Conservation (phyloP, 2,113 vertebrate species). For the Nerophis ophidion region DNA sequence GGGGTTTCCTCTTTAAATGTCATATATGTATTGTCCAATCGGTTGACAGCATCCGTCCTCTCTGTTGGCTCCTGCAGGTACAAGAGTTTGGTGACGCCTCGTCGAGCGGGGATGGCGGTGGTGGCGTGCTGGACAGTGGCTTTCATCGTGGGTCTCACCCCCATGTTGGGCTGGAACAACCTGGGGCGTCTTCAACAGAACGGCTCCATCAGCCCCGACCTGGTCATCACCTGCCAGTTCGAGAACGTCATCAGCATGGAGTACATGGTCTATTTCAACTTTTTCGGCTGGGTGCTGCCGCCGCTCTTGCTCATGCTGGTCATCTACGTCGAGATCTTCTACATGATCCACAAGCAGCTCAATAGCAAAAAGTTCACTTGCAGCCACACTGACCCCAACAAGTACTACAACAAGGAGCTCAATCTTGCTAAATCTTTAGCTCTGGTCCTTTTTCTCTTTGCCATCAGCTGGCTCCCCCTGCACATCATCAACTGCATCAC, state of each 20-base stretch:
- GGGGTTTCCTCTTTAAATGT: too few species aligned
- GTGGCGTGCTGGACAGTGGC: constrained; percentile 86
- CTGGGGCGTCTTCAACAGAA: constrained; percentile 66
- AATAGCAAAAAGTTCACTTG: constrained; percentile 87
- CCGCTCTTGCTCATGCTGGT: constrained; percentile 88
- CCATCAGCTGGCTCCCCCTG: constrained; percentile 91
- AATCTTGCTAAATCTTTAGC: constrained; percentile 94
- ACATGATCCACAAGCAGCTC: constrained; percentile 94
- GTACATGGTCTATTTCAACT: constrained; percentile 99
- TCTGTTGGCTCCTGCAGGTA: constrained; percentile 72
- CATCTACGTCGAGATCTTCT: constrained; percentile 95
- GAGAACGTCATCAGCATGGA: constrained; percentile 98
- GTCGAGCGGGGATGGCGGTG: constrained; percentile 80
- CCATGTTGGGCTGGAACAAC: constrained; percentile 97
- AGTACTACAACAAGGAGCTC: constrained; percentile 94
- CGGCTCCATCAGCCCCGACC: constrained; percentile 64
- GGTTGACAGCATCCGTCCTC: constrained; percentile 25
- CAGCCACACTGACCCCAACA: constrained; percentile 81
- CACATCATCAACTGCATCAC: constrained; percentile 92
- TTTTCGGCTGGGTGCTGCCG: constrained; percentile 93
- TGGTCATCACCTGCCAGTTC: constrained; percentile 84
- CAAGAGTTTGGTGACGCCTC: constrained; percentile 83
- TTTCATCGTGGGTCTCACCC: constrained; percentile 86
- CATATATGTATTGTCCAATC: neutral
- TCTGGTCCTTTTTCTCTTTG: constrained; percentile 91